Evolutionary conservation across 2,888 invertebrate genomes (phyloP), one percentile per base, ranked within the genome.

Genomic region (Lottia gigantea): DNA sequence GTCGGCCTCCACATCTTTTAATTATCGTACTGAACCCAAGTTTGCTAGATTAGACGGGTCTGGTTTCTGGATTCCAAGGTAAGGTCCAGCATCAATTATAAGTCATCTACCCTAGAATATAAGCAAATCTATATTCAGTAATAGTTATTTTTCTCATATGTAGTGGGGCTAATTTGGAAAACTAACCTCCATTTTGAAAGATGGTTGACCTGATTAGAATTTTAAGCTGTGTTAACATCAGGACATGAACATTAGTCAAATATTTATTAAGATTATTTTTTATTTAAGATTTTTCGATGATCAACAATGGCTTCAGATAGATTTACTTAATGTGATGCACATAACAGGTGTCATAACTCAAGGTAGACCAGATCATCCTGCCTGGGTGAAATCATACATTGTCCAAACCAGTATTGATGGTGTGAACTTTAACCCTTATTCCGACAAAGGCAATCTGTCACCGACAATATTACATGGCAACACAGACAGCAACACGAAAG

Each of bases 31-130:
- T 67, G 80, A 78, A 49, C 76, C 82, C 12, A 66, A 77, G 68
- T 74, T 72, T 46, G 81, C 74, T 26, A 69, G 82, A 49, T 71
- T 82, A 25, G 62, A 71, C 49, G 71, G 69, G 19, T 75, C 68
- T 55, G 76, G 75, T 19, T 80, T 80, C 11, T 82, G 82, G 82
- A 75, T 79, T 49, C 79, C 82, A 62, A 79, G 82, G 82, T 80
- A 25, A 31, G 25, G 23, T 23, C 16, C 2, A 16, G n/a, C 3
- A 45, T 8, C 7, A 26, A 23, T 4, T 14, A n/a, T 14, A 7
- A 46, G 11, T 25, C 23, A 23, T 46, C 40, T 64, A 40, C 19
- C 12, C n/a, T 64, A 45, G 6, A 49, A 47, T 25, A 14, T 23
- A 14, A 25, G n/a, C n/a, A n/a, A n/a, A n/a, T n/a, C n/a, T n/a